Base-by-base conservation (phyloP, 1,140 invertebrate species). In the Rhagoletis zephyria region DNA sequence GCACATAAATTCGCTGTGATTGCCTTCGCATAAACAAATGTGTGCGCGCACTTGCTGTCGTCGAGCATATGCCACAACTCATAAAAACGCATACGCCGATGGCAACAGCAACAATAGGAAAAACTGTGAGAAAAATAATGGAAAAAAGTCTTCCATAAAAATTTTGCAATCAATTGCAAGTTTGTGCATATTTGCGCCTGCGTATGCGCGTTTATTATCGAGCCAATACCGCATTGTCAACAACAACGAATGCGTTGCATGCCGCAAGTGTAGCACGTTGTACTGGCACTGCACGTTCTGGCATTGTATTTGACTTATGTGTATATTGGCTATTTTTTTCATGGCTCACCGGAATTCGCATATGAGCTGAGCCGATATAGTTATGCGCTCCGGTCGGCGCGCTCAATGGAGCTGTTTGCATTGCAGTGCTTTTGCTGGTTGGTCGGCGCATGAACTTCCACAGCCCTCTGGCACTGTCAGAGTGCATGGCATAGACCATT, bases 141-240 rank as follows among this genome's bases (percentile, higher is more conserved):
- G 0, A 51, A 48, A 77, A 51, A 81, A 56, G 4, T 3, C n/a
- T 9, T 56, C 0, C 74, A n/a, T 19, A 19, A 19, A 74, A 81
- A 56, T 48, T 59, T 81, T n/a, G 74, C 74, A 81, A 81, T 81
- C 74, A 81, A 81, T 81, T 81, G 74, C 74, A 56, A 51, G 74
- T 51, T 81, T 81, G 45, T 42, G 56, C 16, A 7, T 30, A 30
- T 30, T 56, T 56, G 9, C 30, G 67, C 19, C 40, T 70, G 67
- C 45, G 67, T 45, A 10, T 70, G 16, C 51, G 67, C 45, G 6
- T 51, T 30, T 30, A 30, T 30, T 77, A 45, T 77, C 9, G 48
- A 19, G 74, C 74, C 74, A 81, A 81, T 81, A 81, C 48, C 74
- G 74, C 74, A 81, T 81, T 81, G 74, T 81, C 74, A 81, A 81